Percentiles rank a stretch among this genome's conserved stretches.
These are phyloP conservation scores for Timandra comae DNA, from an alignment of 2,888 invertebrate genomes.

Conservation along the genomic window DNA sequence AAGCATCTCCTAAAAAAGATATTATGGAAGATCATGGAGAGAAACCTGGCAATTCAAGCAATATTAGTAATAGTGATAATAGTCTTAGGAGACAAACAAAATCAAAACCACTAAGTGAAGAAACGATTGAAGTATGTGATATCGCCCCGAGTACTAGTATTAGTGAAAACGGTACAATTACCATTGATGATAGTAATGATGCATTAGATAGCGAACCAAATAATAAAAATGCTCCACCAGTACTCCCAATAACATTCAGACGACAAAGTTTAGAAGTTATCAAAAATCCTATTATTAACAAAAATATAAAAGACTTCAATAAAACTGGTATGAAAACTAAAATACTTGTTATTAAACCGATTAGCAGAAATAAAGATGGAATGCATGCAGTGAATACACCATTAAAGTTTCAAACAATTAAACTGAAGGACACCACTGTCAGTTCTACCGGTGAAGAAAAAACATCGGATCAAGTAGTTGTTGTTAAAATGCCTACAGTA, in stretches of 20 bases:
- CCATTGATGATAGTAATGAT: constrained; percentile 3
- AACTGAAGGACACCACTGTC: constrained; percentile 79
- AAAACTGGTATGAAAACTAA: constrained; percentile 70
- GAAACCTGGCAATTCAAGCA: constrained; percentile 75
- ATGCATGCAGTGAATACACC: constrained; percentile 36
- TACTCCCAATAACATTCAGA: constrained; percentile 55
- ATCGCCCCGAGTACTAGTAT: too few relatives aligned
- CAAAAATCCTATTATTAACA: constrained; percentile 62
- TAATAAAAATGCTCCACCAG: constrained; percentile 35
- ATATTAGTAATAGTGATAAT: too few relatives aligned
- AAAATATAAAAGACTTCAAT: constrained; percentile 57
- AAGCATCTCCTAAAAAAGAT: constrained; percentile 59
- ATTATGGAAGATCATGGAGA: constrained; percentile 52
- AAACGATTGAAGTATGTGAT: not conserved
- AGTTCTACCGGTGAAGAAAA: constrained; percentile 41
- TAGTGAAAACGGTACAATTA: too few relatives aligned
- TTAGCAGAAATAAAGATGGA: constrained; percentile 56
- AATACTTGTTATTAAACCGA: constrained; percentile 66
- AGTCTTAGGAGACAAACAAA: constrained; percentile 1
- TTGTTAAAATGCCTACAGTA: constrained; percentile 63
- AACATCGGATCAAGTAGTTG: constrained; percentile 51
- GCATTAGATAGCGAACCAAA: constrained; percentile 28
- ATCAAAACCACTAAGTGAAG: constrained; percentile 7
- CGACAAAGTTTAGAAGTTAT: constrained; percentile 60
- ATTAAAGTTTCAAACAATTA: constrained; percentile 76